A percentile compares a stretch with the other conserved stretches of the same genome.
Evolutionary conservation across 92 coral and sea anemone species (phyloP).

Genomic region (Anthopleura xanthogrammica): DNA sequence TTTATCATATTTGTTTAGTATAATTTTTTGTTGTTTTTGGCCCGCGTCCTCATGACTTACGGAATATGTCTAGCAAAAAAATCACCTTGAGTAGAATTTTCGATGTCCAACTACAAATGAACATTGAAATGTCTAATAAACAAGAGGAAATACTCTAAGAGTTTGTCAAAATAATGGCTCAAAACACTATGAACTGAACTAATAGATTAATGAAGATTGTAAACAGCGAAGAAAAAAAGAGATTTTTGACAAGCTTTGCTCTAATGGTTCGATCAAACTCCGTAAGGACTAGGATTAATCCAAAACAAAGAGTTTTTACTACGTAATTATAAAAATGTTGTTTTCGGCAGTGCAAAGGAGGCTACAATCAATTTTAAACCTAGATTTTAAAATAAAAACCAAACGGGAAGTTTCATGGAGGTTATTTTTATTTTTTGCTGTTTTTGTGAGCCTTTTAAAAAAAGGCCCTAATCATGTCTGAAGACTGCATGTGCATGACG

Average conservation of each 20-base stretch:
- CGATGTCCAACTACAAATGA: background rate
- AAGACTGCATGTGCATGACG: too few species aligned
- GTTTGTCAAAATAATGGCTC: background rate
- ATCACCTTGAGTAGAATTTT: background rate
- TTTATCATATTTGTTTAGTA: background rate
- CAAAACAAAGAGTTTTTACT: background rate
- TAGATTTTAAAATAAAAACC: too few species aligned
- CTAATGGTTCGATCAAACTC: background rate
- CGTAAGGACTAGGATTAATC: background rate
- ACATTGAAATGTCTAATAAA: background rate
- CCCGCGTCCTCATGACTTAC: background rate
- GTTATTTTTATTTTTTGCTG: too few species aligned
- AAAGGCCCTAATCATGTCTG: too few species aligned
- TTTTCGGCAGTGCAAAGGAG: background rate
- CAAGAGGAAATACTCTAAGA: slow-evolving; percentile 4
- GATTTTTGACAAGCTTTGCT: background rate
- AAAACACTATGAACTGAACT: background rate
- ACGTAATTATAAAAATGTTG: background rate
- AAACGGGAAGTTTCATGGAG: too few species aligned
- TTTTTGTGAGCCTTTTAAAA: too few species aligned
- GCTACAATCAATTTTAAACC: too few species aligned
- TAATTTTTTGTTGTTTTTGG: background rate
- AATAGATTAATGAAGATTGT: slow-evolving; percentile 1
- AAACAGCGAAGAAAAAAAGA: background rate
- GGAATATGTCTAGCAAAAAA: background rate